Percentiles rank a stretch among this genome's conserved stretches.
phyloP scores from a whole-genome alignment of 2,797 vertebrate genomes.

The Sardinella longiceps region DNA sequence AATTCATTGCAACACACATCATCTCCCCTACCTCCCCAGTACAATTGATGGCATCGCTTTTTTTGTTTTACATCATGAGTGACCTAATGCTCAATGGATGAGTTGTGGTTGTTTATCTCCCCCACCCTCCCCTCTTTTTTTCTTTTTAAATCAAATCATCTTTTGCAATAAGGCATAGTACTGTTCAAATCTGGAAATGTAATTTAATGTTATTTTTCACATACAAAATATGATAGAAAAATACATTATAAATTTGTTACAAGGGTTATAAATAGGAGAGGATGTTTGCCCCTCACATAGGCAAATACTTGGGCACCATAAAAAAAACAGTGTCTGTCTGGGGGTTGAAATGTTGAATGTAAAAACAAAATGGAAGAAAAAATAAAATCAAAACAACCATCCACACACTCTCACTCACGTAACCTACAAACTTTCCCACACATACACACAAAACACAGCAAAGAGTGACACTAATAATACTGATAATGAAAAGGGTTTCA shows the following conservation, averaged over 20 bases:
- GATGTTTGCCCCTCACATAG: conserved; percentile 65
- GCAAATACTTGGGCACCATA: conserved; percentile 58
- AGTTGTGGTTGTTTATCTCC: not conserved
- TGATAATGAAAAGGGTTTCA: conserved; percentile 41
- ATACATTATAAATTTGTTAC: conserved; percentile 82
- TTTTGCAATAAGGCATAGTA: conserved; percentile 75
- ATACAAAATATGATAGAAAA: conserved; percentile 85
- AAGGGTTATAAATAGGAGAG: conserved; percentile 71
- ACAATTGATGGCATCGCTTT: not conserved
- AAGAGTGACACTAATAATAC: conserved; percentile 51
- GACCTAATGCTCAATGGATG: not conserved
- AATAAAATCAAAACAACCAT: conserved; percentile 17
- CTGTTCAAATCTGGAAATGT: conserved; percentile 74
- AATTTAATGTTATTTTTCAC: conserved; percentile 80
- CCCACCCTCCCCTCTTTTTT: not conserved
- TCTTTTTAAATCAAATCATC: conserved; percentile 48
- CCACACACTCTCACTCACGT: not conserved
- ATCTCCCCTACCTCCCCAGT: not conserved
- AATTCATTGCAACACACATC: not conserved
- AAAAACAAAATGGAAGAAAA: conserved; percentile 42
- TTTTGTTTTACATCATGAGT: not conserved
- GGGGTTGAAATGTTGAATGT: conserved; percentile 44
- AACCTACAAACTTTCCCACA: not conserved
- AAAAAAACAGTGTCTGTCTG: conserved; percentile 36
- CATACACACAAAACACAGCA: conserved; percentile 29